Conservation (phyloP, 2,888 invertebrate species). For the Eulithis prunata region DNA sequence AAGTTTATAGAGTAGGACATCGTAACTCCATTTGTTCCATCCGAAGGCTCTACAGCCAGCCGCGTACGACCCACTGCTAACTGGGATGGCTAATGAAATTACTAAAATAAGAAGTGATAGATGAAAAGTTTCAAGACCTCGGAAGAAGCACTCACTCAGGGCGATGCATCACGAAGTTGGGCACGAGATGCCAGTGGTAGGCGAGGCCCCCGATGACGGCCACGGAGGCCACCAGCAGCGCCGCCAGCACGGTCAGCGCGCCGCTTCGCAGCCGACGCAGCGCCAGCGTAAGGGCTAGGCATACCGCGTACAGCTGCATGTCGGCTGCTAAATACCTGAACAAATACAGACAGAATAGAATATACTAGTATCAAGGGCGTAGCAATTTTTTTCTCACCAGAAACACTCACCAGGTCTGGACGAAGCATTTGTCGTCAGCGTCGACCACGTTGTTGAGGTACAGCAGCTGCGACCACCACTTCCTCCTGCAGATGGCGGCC, state of each 20-base stretch:
- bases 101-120: too few species aligned
- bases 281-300: conserved; percentile 62
- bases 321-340: conserved; percentile 77
- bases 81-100: background rate
- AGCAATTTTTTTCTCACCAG: background rate
- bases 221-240: conserved; percentile 52
- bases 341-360: background rate
- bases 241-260: conserved; percentile 55
- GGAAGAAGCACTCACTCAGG: conserved; percentile 60
- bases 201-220: conserved; percentile 57
- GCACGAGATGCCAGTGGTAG: conserved; percentile 66
- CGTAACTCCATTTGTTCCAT: too few species aligned
- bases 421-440: conserved; percentile 72
- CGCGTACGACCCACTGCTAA: too few species aligned
- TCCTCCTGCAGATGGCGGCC: conserved; percentile 65
- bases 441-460: conserved; percentile 72
- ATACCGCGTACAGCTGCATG: conserved; percentile 72
- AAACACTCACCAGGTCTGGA: conserved; percentile 74
- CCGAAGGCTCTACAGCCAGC: too few species aligned
- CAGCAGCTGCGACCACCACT: conserved; percentile 77
- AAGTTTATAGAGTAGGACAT: too few species aligned
- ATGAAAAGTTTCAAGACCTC: background rate
- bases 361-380: too few species aligned
- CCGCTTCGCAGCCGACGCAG: conserved; percentile 59
- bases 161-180: conserved; percentile 70